Percentiles rank a stretch among this genome's conserved stretches.
phyloP scores from a whole-genome alignment of 2,113 vertebrate species.

The Chionis minor region DNA sequence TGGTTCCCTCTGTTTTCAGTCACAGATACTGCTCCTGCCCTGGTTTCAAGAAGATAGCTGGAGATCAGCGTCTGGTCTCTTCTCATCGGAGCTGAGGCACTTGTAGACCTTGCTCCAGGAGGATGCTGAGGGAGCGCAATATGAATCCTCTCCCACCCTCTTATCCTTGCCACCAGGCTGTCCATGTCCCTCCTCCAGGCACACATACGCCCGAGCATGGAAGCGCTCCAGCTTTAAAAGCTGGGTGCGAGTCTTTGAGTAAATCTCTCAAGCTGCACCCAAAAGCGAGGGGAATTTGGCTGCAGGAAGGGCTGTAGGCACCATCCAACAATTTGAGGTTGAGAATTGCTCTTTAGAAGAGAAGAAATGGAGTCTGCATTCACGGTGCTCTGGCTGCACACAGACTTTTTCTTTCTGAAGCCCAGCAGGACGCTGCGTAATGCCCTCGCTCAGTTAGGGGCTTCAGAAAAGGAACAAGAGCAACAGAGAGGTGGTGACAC shows the following conservation, averaged over 20 bases:
- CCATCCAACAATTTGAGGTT: background rate
- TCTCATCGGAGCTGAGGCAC: background rate
- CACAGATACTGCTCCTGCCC: background rate
- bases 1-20: background rate
- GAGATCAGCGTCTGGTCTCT: background rate
- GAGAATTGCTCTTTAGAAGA: background rate
- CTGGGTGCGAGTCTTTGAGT: rapidly evolving
- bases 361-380: background rate
- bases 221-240: background rate
- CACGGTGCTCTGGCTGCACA: background rate
- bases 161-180: rapidly evolving
- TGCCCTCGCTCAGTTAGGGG: background rate
- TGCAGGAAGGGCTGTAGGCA: background rate
- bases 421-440: background rate
- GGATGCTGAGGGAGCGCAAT: rapidly evolving
- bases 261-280: background rate
- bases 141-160: background rate
- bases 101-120: background rate
- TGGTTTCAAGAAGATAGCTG: background rate
- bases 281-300: background rate
- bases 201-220: rapidly evolving
- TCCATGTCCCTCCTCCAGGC: rapidly evolving
- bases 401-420: background rate
- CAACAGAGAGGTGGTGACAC: background rate
- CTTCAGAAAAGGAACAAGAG: background rate